A percentile compares a stretch with the other conserved stretches of the same genome.
Evolutionary conservation across 2,888 invertebrate genomes (phyloP).

Genomic region (Drosophila stalkeri): DNA sequence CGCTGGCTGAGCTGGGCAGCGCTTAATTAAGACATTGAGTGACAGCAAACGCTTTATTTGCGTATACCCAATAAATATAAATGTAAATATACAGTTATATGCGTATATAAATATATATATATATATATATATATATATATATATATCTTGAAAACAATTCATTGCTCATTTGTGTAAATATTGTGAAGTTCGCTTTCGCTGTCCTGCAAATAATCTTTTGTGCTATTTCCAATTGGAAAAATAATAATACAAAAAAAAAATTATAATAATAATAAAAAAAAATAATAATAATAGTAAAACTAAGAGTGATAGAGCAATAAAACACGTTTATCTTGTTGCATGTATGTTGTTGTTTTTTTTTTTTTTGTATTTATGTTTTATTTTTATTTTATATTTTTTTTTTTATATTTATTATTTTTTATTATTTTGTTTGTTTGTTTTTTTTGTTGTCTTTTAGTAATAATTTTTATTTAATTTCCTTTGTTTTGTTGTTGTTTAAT

Average conservation of each 20-base stretch:
- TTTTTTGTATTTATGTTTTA: too few relatives aligned
- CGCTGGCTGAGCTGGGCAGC: constrained; percentile 1
- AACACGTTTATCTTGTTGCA: constrained; percentile 58
- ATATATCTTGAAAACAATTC: not conserved
- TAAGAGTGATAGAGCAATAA: constrained; percentile 27
- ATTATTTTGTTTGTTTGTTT: constrained; percentile 31
- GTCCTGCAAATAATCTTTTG: constrained; percentile 18
- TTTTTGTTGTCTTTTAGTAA: constrained; percentile 65
- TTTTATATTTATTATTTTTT: constrained; percentile 28
- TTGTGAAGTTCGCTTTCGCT: not conserved
- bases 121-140: not conserved
- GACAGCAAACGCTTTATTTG: constrained; percentile 50
- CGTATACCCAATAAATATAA: constrained; percentile 8
- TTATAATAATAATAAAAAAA: not conserved
- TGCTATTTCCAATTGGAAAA: constrained; percentile 4
- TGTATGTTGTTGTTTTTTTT: constrained; percentile 50
- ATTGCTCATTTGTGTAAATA: constrained; percentile 51
- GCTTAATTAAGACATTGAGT: constrained; percentile 69
- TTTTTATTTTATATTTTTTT: constrained; percentile 35
- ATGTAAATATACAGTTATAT: not conserved
- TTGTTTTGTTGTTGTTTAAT: constrained; percentile 79
- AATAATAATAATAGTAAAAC: not conserved
- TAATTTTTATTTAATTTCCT: constrained; percentile 77
- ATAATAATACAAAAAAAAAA: too few relatives aligned
- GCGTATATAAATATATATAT: too few relatives aligned